Base-by-base conservation (phyloP, 2,113 vertebrate genomes). In the Scomber colias region DNA sequence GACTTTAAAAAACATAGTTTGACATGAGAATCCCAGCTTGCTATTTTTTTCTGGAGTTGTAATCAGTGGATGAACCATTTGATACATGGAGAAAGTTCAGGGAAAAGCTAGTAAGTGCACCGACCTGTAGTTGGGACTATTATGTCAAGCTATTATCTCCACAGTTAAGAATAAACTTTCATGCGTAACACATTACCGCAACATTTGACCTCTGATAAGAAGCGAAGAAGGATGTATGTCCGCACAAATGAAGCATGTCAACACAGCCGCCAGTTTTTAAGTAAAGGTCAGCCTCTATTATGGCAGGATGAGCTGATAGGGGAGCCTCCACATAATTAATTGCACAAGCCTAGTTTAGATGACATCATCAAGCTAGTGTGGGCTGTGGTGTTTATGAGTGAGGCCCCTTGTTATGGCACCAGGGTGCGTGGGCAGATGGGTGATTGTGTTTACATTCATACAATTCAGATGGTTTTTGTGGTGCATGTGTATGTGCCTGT, bases 321-420 rank as follows among this genome's bases (percentile, higher is more conserved):
- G 49, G n/a, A 57, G 70, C 50, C 30, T 74, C 56, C 17, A 5
- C 55, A 49, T 71, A 48, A 79, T 67, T 78, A 21, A 73, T 50
- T 66, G 54, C 48, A 13, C 27, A 54, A 66, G 70, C 68, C 14
- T 65, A 8, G 2, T 67, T 31, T 6, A 40, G 71, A 80, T 86
- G 89, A 90, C 24, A 17, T 89, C 84, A 83, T 57, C 68, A 1
- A 2, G 46, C 69, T 64, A 11, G 19, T 74, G 75, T 66, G 69
- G 72, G 70, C 74, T n/a, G 59, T n/a, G 11, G 46, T 85, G 84
- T 91, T 90, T 90, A 85, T 85, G 55, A 78, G 83, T 49, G 68
- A 80, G 81, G 75, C 82, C 81, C 65, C 73, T 76, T 83, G 72
- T 88, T 81, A 81, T 81, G 71, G 51, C 55, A 31, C 53, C 17